Evolutionary conservation across 2,797 vertebrate genomes (phyloP), one percentile per base, ranked within the genome.

Genomic region (Diceros bicornis): DNA sequence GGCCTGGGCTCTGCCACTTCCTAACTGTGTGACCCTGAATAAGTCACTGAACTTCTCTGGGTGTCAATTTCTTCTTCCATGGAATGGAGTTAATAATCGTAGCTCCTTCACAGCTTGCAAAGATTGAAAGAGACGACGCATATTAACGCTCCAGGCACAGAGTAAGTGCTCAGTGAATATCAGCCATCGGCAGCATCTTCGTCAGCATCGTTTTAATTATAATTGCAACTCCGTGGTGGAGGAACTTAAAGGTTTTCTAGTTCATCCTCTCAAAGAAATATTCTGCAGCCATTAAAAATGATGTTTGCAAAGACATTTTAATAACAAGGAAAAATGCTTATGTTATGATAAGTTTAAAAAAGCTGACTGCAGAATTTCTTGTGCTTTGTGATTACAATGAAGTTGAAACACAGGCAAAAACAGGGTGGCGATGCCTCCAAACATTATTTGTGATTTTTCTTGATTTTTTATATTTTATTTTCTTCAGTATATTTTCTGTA

Each of bases 301-400:
- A 66, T 84, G 57, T 72, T 95, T 78, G 44, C 62, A 87, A 83
- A 89, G 85, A 61, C 32, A 66, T 88, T 87, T 72, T 84, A 64
- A 75, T 69, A 64, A 87, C 27, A 23, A 88, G 64, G 55, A 8
- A 78, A 86, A 83, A 50, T 81, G 78, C 17, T 55, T 52, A 8
- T 37, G 7, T 50, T 71, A 32, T 62, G 64, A 44, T 3, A 74
- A 41, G 13, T 83, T 34, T n/a, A 12, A 61, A 66, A 72, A 77
- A 74, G 23, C 69, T 50, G 81, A 47, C 32, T 74, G 16, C 41
- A 79, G 41, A 74, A 32, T 66, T 74, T 84, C 44, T 41, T 5
- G 0, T 74, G 27, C 17, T 34, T 88, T 89, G 41, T 50, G 75
- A 64, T 71, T 71, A 37, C 7, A 37, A 21, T 34, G 84, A 89